phyloP scores from a whole-genome alignment of 2,797 vertebrate genomes.

The Gambelia wislizenii region DNA sequence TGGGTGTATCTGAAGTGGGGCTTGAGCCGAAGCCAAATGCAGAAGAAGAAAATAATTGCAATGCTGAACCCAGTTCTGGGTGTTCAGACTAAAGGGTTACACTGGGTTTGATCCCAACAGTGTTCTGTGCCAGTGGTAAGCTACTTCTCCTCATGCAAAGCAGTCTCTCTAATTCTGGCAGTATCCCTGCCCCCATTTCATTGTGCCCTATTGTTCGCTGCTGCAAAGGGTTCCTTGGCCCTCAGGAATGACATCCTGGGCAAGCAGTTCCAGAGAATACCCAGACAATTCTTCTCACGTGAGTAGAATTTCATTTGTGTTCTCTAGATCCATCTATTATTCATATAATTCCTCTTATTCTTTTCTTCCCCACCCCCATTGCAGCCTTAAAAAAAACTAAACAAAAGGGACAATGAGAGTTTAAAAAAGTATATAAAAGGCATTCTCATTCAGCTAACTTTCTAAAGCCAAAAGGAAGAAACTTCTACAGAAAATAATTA shows the following conservation, averaged over 20 bases:
- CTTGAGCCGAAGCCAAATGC: background rate
- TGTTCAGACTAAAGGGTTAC: background rate
- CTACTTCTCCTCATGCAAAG: background rate
- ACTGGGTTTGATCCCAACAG: background rate
- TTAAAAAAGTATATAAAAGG: background rate
- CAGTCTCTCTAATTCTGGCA: background rate
- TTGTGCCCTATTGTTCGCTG: background rate
- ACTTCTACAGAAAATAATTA: constrained; percentile 20
- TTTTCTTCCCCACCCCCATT: background rate
- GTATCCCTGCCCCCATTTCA: background rate
- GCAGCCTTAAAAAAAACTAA: background rate
- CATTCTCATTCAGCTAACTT: background rate
- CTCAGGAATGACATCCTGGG: background rate
- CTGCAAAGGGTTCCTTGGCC: background rate
- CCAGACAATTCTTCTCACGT: background rate
- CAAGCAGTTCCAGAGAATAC: background rate
- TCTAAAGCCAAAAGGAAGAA: constrained; percentile 3
- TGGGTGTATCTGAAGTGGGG: background rate
- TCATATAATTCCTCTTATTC: background rate
- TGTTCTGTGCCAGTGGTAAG: background rate
- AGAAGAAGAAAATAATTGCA: background rate
- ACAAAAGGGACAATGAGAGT: background rate
- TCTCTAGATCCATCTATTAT: background rate
- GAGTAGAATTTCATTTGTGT: background rate
- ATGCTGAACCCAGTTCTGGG: background rate